Conservation (phyloP, 2,797 vertebrate genomes). For the Zonotrichia albicollis region DNA sequence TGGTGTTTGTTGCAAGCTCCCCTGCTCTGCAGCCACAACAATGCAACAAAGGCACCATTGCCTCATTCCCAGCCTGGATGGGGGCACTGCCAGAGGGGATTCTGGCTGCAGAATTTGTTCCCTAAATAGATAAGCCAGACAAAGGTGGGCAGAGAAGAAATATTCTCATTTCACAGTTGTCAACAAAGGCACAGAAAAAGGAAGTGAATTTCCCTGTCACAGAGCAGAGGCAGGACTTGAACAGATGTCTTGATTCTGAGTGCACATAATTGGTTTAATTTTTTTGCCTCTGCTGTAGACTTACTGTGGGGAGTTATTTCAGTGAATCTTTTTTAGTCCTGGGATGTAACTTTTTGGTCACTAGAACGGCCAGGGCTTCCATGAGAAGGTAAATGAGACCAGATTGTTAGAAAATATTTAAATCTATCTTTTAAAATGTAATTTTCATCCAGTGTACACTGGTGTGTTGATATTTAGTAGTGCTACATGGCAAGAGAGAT, state of each 20-base stretch:
- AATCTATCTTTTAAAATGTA: not conserved
- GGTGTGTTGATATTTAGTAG: not conserved
- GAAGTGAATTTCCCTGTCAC: not conserved
- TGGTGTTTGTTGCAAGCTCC: not conserved
- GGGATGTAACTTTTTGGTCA: not conserved
- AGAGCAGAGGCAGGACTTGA: conserved; percentile 22
- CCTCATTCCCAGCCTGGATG: not conserved
- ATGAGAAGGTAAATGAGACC: not conserved
- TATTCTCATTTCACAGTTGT: not conserved
- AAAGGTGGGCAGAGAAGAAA: conserved; percentile 18
- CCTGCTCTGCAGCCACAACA: not conserved
- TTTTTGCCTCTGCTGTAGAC: conserved; percentile 9
- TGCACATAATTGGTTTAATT: not conserved
- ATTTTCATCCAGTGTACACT: not conserved
- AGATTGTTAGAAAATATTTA: not conserved
- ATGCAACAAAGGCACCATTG: not conserved
- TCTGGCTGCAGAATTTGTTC: not conserved
- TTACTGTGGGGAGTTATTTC: not conserved
- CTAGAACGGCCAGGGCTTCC: fast-evolving
- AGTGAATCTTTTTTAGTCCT: not conserved
- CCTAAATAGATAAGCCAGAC: not conserved
- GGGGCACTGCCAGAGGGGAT: not conserved
- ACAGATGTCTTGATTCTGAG: conserved; percentile 11
- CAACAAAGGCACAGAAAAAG: conserved; percentile 10
- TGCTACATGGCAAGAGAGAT: not conserved